These are phyloP conservation scores for Ginglymostoma cirratum DNA, from an alignment of 2,113 vertebrate genomes.

Conservation along the genomic window DNA sequence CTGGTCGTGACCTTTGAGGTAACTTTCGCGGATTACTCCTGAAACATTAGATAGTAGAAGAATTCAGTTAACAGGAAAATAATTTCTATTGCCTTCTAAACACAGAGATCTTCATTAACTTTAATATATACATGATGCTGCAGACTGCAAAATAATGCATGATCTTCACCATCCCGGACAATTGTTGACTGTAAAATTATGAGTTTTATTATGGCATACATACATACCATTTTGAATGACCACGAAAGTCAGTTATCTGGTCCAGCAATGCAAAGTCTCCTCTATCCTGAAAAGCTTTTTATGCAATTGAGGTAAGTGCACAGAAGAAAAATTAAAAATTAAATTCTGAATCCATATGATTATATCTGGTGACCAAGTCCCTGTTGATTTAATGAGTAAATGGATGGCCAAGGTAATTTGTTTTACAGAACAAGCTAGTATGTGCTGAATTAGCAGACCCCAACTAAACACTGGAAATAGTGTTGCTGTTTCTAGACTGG, in stretches of 20 bases:
- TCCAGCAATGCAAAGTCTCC: neutral
- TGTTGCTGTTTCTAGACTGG: neutral
- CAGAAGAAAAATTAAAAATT: neutral
- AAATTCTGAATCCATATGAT: neutral
- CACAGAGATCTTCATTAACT: neutral
- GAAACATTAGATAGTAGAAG: slow-evolving; percentile 50
- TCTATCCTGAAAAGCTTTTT: neutral
- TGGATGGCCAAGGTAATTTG: neutral
- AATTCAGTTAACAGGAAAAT: slow-evolving; percentile 19
- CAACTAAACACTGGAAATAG: neutral
- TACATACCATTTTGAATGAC: neutral
- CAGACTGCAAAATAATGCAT: neutral
- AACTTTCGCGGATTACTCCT: slow-evolving; percentile 97
- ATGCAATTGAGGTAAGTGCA: neutral
- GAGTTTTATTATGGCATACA: neutral
- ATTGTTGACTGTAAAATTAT: neutral
- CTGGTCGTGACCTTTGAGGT: slow-evolving; percentile 89
- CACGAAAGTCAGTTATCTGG: neutral
- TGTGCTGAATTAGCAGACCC: neutral
- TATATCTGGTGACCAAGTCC: neutral
- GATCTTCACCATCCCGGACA: neutral
- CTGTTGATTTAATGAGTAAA: neutral
- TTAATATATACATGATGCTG: neutral
- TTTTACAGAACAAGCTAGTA: neutral
- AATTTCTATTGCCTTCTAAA: neutral